Evolutionary conservation across 2,797 vertebrate species (phyloP).

Genomic region (Mergus octosetaceus): DNA sequence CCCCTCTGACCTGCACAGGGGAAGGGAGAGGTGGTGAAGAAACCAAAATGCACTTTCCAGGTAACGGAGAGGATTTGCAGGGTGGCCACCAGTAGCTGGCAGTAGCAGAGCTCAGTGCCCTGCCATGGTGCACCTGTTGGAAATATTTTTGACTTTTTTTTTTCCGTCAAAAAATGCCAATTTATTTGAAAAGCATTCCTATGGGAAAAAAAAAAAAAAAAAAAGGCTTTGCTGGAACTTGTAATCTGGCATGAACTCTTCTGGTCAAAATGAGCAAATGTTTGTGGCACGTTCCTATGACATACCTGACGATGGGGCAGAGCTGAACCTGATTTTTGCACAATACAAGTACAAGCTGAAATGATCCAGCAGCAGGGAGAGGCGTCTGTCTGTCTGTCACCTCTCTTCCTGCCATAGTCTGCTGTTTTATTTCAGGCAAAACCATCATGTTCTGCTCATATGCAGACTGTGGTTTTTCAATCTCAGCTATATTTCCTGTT

Average conservation of each 20-base stretch:
- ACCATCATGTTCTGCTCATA: background rate
- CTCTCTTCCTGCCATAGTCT: background rate
- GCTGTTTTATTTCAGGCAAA: accelerated
- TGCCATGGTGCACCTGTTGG: background rate
- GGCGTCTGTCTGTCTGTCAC: background rate
- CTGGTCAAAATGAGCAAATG: background rate
- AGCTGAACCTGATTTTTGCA: background rate
- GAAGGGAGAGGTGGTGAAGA: background rate
- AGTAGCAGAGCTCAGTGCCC: background rate
- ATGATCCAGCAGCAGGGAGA: background rate
- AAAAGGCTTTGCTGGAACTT: background rate
- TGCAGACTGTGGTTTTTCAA: background rate
- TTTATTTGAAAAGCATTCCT: background rate
- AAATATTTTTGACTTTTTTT: background rate
- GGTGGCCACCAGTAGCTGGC: background rate
- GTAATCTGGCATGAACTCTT: background rate
- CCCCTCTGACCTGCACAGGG: accelerated
- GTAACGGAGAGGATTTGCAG: accelerated
- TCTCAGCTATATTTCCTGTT: background rate
- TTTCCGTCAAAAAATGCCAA: background rate
- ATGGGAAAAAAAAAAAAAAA: background rate
- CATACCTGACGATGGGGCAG: background rate
- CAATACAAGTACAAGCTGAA: background rate
- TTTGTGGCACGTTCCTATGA: background rate
- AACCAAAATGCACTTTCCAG: background rate